A percentile compares a stretch with the other conserved stretches of the same genome.
Conservation (phyloP, 2,113 vertebrate genomes). For the Oreocharis arfaki region DNA sequence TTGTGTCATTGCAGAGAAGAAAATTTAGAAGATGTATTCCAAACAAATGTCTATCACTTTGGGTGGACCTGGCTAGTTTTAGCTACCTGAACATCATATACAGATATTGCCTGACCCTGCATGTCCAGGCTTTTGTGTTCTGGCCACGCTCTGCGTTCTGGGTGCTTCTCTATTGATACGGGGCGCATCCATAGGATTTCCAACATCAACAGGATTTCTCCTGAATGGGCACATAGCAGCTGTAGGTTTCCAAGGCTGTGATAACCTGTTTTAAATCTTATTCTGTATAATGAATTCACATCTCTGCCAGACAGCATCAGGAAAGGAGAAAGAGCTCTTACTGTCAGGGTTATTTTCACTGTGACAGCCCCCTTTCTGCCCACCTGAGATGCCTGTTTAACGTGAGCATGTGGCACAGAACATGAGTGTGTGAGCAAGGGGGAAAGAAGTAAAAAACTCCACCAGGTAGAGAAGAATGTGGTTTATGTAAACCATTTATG, state of each 20-base stretch:
- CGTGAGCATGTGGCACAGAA: fast-evolving
- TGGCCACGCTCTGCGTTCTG: background rate
- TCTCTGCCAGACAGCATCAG: background rate
- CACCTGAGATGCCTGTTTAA: background rate
- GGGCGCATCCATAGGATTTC: background rate
- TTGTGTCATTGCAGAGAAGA: background rate
- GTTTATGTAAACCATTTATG: background rate
- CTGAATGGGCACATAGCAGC: background rate
- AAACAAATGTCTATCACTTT: background rate
- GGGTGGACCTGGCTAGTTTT: background rate
- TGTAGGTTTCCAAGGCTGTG: background rate
- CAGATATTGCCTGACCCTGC: background rate
- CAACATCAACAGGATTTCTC: background rate
- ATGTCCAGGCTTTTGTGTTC: background rate
- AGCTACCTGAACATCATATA: background rate
- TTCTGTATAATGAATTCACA: background rate
- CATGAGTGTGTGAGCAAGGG: background rate
- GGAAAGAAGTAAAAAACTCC: background rate
- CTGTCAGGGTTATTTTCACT: background rate
- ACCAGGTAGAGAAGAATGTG: background rate
- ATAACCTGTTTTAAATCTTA: background rate
- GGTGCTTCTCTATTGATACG: fast-evolving
- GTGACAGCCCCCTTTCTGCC: background rate
- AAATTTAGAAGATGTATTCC: background rate
- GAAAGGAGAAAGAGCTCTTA: background rate